These are phyloP conservation scores for Marmota flaviventris DNA, from an alignment of 2,113 vertebrate species.

Conservation along the genomic window DNA sequence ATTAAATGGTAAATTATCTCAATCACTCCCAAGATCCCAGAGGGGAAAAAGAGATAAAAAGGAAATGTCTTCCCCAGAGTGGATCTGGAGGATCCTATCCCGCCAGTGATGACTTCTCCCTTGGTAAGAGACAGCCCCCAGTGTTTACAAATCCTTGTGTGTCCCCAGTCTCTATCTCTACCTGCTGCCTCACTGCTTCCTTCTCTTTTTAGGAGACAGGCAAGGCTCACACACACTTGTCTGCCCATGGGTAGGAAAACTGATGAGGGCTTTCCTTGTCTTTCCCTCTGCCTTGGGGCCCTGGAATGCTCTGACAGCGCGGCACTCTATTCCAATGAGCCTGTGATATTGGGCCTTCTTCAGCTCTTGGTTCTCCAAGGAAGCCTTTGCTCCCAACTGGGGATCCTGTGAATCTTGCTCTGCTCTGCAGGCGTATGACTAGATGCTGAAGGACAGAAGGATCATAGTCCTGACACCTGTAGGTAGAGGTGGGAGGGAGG, in stretches of 20 bases:
- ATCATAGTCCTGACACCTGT: background rate
- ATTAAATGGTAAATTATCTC: constrained; percentile 83
- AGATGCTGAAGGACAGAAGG: background rate
- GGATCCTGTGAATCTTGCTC: background rate
- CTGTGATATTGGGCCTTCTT: background rate
- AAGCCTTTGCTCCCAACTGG: background rate
- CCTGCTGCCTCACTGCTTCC: background rate
- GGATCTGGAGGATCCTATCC: background rate
- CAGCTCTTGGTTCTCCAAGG: background rate
- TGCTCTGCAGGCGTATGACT: background rate
- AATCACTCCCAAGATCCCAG: constrained; percentile 71
- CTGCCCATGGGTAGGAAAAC: background rate
- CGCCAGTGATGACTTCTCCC: background rate
- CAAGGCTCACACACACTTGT: background rate
- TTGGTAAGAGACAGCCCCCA: background rate
- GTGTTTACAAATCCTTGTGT: background rate
- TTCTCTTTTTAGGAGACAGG: background rate
- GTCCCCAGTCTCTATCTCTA: background rate
- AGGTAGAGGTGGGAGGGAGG: no score
- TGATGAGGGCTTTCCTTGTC: background rate
- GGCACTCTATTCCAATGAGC: background rate
- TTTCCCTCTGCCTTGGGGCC: background rate
- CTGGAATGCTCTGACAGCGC: background rate
- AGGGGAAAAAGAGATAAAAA: constrained; percentile 66
- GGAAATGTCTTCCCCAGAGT: constrained; percentile 28